Evolutionary conservation across 2,113 vertebrate genomes (phyloP).

Genomic region (Spilogale gracilis): DNA sequence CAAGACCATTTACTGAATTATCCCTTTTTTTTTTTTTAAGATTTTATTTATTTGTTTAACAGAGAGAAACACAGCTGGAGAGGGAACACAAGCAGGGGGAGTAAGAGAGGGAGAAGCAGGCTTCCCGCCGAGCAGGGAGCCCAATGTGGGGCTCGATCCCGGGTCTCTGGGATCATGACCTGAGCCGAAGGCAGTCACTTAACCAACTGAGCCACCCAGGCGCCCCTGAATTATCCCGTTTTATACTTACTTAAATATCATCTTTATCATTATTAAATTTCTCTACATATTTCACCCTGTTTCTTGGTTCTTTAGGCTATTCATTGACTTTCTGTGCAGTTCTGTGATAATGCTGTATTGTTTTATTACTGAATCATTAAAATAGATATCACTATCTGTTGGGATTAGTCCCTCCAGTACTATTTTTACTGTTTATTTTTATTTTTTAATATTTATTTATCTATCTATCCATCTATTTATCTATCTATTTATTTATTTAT

Average conservation of each 20-base stretch:
- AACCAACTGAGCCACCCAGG: no score
- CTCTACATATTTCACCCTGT: not conserved
- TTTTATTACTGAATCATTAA: not conserved
- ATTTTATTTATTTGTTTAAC: no score
- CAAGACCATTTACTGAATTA: not conserved
- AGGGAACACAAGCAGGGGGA: no score
- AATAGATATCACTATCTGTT: not conserved
- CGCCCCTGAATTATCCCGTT: not conserved
- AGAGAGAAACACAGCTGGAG: no score
- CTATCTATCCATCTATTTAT: no score
- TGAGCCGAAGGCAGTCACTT: no score
- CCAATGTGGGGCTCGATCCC: no score
- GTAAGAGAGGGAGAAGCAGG: no score
- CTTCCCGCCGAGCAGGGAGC: no score
- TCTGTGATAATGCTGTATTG: not conserved
- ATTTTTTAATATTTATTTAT: not conserved
- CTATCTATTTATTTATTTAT: not conserved
- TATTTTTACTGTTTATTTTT: conserved; percentile 31
- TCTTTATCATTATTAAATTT: not conserved
- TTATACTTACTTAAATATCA: not conserved
- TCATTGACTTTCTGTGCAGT: not conserved
- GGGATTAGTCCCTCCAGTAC: not conserved
- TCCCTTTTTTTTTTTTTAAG: not conserved
- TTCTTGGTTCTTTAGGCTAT: not conserved
- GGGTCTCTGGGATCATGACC: no score